Conservation (phyloP, 2,797 vertebrate genomes). For the Valencia hispanica region DNA sequence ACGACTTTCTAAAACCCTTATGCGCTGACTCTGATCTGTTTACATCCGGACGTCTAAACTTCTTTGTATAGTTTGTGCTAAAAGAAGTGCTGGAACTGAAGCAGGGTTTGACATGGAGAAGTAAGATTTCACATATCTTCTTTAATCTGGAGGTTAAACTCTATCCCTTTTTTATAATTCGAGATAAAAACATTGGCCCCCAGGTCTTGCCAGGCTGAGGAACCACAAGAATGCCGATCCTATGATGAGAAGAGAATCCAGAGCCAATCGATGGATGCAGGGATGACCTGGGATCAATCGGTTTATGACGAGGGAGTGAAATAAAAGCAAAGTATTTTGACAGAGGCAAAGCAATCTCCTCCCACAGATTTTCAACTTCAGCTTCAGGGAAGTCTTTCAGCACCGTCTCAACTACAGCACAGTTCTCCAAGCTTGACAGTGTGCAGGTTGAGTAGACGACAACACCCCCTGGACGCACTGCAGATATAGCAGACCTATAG, state of each 20-base stretch:
- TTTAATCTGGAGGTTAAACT: background rate
- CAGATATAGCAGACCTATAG: constrained; percentile 88
- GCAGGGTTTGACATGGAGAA: background rate
- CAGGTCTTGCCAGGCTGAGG: constrained; percentile 87
- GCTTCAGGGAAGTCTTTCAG: constrained; percentile 81
- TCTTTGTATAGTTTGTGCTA: background rate
- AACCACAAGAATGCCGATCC: constrained; percentile 87
- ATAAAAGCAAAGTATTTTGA: constrained; percentile 85
- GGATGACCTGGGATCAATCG: constrained; percentile 18
- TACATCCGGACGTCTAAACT: background rate
- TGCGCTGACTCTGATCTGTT: background rate
- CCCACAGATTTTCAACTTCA: constrained; percentile 83
- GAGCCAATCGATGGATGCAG: constrained; percentile 17
- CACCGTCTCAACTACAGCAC: constrained; percentile 82
- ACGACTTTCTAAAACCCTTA: background rate
- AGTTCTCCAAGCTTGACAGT: constrained; percentile 91
- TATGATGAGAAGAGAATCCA: constrained; percentile 31
- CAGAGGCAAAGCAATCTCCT: constrained; percentile 76
- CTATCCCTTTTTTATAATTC: constrained; percentile 80
- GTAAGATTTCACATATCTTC: constrained; percentile 18
- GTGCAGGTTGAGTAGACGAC: constrained; percentile 97
- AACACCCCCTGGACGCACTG: constrained; percentile 88
- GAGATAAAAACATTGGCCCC: constrained; percentile 95
- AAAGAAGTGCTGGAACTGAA: background rate
- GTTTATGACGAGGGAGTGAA: constrained; percentile 31